Evolutionary conservation across 2,797 vertebrate genomes (phyloP).

Genomic region (Hozukius guyotensis): DNA sequence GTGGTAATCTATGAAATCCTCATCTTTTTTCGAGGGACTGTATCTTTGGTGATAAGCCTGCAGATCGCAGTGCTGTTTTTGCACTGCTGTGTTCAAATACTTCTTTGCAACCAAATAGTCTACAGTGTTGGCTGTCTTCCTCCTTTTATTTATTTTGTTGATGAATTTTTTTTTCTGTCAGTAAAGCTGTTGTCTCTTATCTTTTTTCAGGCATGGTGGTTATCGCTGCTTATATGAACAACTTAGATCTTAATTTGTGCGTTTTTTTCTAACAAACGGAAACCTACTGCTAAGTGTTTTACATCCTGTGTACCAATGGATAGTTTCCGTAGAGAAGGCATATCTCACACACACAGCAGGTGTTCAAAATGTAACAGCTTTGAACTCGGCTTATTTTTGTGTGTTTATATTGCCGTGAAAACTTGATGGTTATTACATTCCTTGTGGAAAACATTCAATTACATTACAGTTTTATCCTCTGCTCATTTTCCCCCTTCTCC

Average conservation of each 20-base stretch:
- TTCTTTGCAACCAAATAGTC: conserved; percentile 28
- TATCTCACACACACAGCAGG: conserved; percentile 35
- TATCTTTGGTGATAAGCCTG: conserved; percentile 58
- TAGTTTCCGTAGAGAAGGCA: background rate
- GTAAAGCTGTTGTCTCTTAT: conserved; percentile 31
- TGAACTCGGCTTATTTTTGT: background rate
- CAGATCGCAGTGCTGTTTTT: conserved; percentile 25
- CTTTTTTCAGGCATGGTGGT: conserved; percentile 15
- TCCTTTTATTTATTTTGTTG: conserved; percentile 32
- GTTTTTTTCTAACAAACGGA: background rate
- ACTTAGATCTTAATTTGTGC: conserved; percentile 21
- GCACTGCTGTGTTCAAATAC: conserved; percentile 22
- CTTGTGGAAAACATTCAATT: background rate
- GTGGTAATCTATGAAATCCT: conserved; percentile 25
- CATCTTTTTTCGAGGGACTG: conserved; percentile 23
- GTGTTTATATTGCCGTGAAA: background rate
- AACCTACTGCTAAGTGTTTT: conserved; percentile 6
- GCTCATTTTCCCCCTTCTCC: background rate
- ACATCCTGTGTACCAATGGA: background rate
- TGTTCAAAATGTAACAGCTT: conserved; percentile 31
- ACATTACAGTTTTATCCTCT: background rate
- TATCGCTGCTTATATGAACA: conserved; percentile 12
- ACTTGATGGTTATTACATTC: background rate
- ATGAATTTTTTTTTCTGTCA: conserved; percentile 18
- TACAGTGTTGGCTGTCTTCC: conserved; percentile 1